Evolutionary conservation across 2,888 invertebrate species (phyloP).

Genomic region (Pollenia amentaria): DNA sequence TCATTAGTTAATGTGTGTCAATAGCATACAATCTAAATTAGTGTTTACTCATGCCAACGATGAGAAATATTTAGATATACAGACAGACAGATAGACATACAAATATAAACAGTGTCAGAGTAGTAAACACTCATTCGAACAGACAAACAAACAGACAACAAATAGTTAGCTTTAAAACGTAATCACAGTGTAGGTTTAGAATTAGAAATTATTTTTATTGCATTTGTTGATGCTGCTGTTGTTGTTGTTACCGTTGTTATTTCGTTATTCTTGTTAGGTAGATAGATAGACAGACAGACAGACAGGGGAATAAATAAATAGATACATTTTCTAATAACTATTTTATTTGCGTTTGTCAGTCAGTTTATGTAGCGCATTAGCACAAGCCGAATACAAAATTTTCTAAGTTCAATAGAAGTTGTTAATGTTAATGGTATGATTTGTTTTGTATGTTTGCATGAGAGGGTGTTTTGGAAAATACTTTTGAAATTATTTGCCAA

Average conservation of each 20-base stretch:
- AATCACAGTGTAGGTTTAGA: slow-evolving; percentile 65
- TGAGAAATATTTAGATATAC: slow-evolving; percentile 60
- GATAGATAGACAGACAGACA: slow-evolving; percentile 16
- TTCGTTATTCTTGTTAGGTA: slow-evolving; percentile 37
- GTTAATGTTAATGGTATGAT: slow-evolving; percentile 27
- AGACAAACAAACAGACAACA: neutral
- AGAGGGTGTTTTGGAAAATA: neutral
- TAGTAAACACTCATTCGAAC: neutral
- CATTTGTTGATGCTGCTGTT: slow-evolving; percentile 13
- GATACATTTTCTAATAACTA: slow-evolving; percentile 10
- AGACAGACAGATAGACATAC: slow-evolving; percentile 24
- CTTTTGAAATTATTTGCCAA: neutral
- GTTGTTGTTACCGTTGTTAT: slow-evolving; percentile 20
- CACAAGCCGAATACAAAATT: slow-evolving; percentile 2
- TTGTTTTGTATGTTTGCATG: slow-evolving; percentile 1
- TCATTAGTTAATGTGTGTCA: slow-evolving; percentile 70
- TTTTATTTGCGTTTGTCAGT: slow-evolving; percentile 1
- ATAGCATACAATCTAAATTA: slow-evolving; percentile 72
- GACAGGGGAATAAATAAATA: slow-evolving; percentile 21
- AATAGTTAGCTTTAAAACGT: slow-evolving; percentile 40
- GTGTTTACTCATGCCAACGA: slow-evolving; percentile 73
- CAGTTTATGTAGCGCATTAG: slow-evolving; percentile 11
- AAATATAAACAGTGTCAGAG: neutral
- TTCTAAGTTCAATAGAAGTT: slow-evolving; percentile 16
- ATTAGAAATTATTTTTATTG: slow-evolving; percentile 54